Conservation (phyloP, 2,113 vertebrate genomes). For the Psammodynastes pulverulentus region DNA sequence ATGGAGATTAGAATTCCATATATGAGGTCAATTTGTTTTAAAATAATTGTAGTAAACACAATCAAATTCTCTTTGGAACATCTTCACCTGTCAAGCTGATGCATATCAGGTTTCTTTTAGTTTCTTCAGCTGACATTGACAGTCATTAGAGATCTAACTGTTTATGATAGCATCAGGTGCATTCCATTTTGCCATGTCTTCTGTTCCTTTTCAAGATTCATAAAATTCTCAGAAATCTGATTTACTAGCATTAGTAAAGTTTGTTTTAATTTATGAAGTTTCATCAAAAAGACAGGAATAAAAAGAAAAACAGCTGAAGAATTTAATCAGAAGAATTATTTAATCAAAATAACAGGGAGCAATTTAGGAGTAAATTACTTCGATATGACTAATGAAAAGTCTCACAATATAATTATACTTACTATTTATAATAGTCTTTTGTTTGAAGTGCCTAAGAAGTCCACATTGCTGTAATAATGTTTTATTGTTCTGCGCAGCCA, state of each 20-base stretch:
- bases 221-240: constrained; percentile 37
- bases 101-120: neutral
- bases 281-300: constrained; percentile 44
- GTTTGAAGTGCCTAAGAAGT: constrained; percentile 68
- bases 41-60: neutral
- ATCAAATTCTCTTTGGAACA: neutral
- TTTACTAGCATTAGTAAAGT: constrained; percentile 41
- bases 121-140: constrained; percentile 6
- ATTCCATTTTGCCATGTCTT: neutral
- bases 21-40: neutral
- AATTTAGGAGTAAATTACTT: constrained; percentile 39
- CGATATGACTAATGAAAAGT: constrained; percentile 51
- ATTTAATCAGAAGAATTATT: constrained; percentile 20
- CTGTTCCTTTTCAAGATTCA: constrained; percentile 28
- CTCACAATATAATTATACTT: constrained; percentile 52
- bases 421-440: constrained; percentile 50
- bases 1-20: constrained; percentile 10
- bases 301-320: constrained; percentile 31
- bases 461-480: constrained; percentile 67
- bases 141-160: constrained; percentile 14
- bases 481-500: constrained; percentile 73
- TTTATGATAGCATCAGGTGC: neutral
- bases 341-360: constrained; percentile 10
- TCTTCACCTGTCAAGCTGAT: constrained; percentile 15
- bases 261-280: constrained; percentile 51